Evolutionary conservation across 30 jellyfish, hydroid and myxozoan species (phyloP), one percentile per base, ranked within the genome.

Genomic region (Turritopsis rubra): DNA sequence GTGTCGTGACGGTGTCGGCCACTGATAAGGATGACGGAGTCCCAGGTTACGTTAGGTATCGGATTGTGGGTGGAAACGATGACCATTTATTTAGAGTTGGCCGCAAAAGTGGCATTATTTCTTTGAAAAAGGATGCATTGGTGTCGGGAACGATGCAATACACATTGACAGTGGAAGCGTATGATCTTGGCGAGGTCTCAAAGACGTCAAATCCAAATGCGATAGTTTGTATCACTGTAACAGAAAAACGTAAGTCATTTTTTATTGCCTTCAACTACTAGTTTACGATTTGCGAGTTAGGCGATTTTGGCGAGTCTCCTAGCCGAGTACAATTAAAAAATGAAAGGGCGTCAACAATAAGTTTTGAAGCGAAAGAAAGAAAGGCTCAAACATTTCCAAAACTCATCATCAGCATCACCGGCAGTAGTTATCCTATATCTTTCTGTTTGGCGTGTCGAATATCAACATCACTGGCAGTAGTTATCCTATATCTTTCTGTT

Each of bases 61-160:
- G 75, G 22, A 89, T 89, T 71, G 65, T 60, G 7, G 74, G 81
- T 28, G 96, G 96, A 19, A 86, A 90, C 71, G 89, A 83, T n/a
- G 86, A 52, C 52, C 85, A 85, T 78, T 72, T 60, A 53, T 89
- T 89, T 77, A 80, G 78, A 27, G 80, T 89, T 71, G 30, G 30
- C 22, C 77, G 31, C 28, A 68, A 1, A 17, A 68, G 17, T 68
- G 77, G 77, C 30, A 19, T n/a, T 7, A 22, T 68, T 68, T 68
- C 77, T n/a, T 22, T 68, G 31, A 68, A 68, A 68, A 19, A 9
- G 21, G 77, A n/a, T 0, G 30, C 30, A 68, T 0, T n/a, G 31
- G 30, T 27, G 9, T 23, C 28, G 0, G 8, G 9, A n/a, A 27
- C 30, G 31, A 68, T 7, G 30, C 9, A 23, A 1, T 83, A 83